phyloP scores from a whole-genome alignment of 2,113 vertebrate genomes.

The Barnardius zonarius region DNA sequence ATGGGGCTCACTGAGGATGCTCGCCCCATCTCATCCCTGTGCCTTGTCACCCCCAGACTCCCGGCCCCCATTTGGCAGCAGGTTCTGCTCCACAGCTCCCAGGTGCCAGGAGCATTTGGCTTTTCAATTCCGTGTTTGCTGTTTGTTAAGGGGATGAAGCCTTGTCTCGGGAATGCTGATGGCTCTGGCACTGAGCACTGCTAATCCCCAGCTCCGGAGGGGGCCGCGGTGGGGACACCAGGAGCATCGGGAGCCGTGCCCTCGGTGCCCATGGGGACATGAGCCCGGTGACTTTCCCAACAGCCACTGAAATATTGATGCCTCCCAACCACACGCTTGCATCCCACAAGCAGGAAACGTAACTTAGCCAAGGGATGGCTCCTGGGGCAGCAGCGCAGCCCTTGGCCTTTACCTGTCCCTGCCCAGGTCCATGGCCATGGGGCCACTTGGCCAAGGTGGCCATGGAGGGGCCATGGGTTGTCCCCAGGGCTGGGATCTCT shows the following conservation, averaged over 20 bases:
- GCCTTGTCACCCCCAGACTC: neutral
- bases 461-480: rapidly evolving
- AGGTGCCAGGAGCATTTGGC: constrained; percentile 30
- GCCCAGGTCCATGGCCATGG: neutral
- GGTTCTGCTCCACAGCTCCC: neutral
- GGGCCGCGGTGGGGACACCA: rapidly evolving
- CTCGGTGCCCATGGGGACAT: rapidly evolving
- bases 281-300: constrained; percentile 39
- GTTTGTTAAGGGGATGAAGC: constrained; percentile 49
- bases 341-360: constrained; percentile 2
- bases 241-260: rapidly evolving
- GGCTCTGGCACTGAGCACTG: neutral
- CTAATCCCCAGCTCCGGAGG: constrained; percentile 27
- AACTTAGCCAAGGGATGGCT: neutral
- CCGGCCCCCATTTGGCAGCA: neutral
- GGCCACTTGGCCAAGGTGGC: neutral
- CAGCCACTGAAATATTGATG: constrained; percentile 61
- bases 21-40: rapidly evolving
- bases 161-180: constrained; percentile 65
- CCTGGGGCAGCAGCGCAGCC: rapidly evolving
- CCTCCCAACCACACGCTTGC: constrained; percentile 28
- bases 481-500: neutral
- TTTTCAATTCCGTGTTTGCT: constrained; percentile 66
- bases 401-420: neutral
- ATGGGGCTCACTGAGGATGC: neutral